Evolutionary conservation across 1,140 invertebrate genomes (phyloP).

Genomic region (Lepidurus arcticus): DNA sequence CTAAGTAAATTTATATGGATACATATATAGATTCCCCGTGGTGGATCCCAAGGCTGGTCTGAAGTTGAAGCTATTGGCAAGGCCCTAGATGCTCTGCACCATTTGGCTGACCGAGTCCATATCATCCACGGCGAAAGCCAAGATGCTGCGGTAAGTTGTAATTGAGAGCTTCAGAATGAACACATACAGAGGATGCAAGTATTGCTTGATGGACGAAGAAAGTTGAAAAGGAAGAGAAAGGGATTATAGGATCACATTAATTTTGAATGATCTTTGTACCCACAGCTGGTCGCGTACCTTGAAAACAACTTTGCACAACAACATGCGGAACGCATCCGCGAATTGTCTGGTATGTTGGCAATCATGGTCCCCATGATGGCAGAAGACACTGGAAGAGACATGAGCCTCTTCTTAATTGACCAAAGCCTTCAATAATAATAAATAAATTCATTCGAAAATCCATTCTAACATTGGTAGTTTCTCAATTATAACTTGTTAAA

Average conservation of each 20-base stretch:
- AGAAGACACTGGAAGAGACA: conserved; percentile 30
- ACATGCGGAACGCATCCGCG: conserved; percentile 24
- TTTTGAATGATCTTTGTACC: background rate
- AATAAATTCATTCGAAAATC: too few relatives aligned
- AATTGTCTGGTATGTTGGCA: conserved; percentile 26
- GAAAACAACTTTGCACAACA: conserved; percentile 25
- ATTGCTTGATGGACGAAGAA: background rate
- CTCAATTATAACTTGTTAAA: background rate
- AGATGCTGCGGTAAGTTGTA: conserved; percentile 29
- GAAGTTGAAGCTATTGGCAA: conserved; percentile 32
- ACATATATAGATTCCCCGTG: background rate
- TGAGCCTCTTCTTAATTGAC: conserved; percentile 32
- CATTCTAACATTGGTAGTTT: background rate
- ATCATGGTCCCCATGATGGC: conserved; percentile 31
- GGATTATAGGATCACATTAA: background rate
- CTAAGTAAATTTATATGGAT: too few relatives aligned
- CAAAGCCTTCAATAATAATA: conserved; percentile 10
- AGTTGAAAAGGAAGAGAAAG: background rate
- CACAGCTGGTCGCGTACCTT: conserved; percentile 29
- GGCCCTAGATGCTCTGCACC: conserved; percentile 27
- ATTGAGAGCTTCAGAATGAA: background rate
- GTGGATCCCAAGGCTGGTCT: conserved; percentile 25
- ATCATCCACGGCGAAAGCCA: conserved; percentile 22
- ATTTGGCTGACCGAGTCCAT: conserved; percentile 25
- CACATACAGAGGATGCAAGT: background rate